Evolutionary conservation across 2,888 invertebrate species (phyloP), one percentile per base, ranked within the genome.

Genomic region (Cheilosia soror): DNA sequence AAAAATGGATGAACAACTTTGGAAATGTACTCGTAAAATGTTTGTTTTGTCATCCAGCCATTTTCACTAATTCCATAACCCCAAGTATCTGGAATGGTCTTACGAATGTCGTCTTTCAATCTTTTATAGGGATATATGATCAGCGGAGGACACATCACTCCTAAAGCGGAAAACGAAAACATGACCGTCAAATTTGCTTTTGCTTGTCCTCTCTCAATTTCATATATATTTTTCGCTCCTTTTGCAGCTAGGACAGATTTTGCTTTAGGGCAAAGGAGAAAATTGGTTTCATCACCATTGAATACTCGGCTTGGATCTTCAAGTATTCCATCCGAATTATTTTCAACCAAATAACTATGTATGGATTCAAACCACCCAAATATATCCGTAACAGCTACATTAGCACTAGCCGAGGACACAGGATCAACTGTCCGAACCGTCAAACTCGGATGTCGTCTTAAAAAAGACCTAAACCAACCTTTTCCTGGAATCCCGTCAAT

Each of bases 1-100:
- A 73, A 51, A 55, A 29, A 42, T 25, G 68, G 68, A 27, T 68
- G n/a, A 49, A 53, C 29, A 9, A 42, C 53, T 63, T 73, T 73
- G 5, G 63, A 73, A 42, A 63, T 73, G 6, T 53, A 83, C 27
- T 57, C 57, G 5, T 69, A 44, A 33, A 69, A 69, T 47, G 15
- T 15, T 57, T 69, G 42, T n/a, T 69, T 65, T 20, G 37, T 72
- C 62, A 72, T 62, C 62, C 62, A 72, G 29, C 72, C 62, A 29
- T 62, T 72, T 49, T 72, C 72, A 20, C 60, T 72, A 33, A 60
- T 49, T 13, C 49, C 47, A 11, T 31, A 33, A 9, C 72, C 49
- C 60, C 51, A 49, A 4, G 27, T 20, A 33, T 58, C 58, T 20
- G 71, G 71, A 71, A 71, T 47, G n/a, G 47, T 58, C 6, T 58